Evolutionary conservation across 2,797 vertebrate genomes (phyloP).

Genomic region (Notolepis coatsorum): DNA sequence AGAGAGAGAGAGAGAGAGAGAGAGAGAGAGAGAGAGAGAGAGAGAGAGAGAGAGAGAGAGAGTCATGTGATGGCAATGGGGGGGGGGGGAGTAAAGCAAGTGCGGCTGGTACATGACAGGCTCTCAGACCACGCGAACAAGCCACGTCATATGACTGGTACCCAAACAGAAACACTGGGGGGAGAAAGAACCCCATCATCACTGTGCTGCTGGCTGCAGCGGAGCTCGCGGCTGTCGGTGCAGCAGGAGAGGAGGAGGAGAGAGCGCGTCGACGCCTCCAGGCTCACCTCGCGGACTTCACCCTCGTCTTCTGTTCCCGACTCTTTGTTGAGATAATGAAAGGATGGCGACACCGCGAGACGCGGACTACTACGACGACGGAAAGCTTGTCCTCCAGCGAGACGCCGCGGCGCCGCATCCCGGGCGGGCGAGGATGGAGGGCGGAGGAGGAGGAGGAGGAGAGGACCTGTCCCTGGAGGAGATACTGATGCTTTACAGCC

Average conservation of each 20-base stretch:
- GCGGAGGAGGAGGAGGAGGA: constrained; percentile 56
- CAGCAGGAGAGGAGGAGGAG: background rate
- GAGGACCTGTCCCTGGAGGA: constrained; percentile 88
- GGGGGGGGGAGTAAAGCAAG: background rate
- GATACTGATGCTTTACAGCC: constrained; percentile 90
- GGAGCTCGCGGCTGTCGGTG: background rate
- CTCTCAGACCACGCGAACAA: constrained; percentile 42
- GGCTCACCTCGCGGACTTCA: constrained; percentile 30
- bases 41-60: background rate
- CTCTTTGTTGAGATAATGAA: constrained; percentile 73
- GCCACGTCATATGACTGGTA: constrained; percentile 53
- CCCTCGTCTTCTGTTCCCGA: constrained; percentile 50
- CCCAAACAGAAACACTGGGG: constrained; percentile 27
- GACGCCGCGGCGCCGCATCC: constrained; percentile 47
- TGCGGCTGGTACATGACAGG: constrained; percentile 10
- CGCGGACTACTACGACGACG: constrained; percentile 58
- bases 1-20: background rate
- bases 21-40: background rate
- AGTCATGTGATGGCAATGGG: background rate
- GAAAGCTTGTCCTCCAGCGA: constrained; percentile 60
- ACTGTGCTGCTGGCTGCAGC: constrained; percentile 1
- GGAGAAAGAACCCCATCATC: background rate
- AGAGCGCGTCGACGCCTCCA: constrained; percentile 61
- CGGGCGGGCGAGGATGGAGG: constrained; percentile 54
- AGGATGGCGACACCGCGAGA: constrained; percentile 76